These are phyloP conservation scores for Avahi laniger DNA, from an alignment of 2,797 vertebrate genomes.

Conservation along the genomic window DNA sequence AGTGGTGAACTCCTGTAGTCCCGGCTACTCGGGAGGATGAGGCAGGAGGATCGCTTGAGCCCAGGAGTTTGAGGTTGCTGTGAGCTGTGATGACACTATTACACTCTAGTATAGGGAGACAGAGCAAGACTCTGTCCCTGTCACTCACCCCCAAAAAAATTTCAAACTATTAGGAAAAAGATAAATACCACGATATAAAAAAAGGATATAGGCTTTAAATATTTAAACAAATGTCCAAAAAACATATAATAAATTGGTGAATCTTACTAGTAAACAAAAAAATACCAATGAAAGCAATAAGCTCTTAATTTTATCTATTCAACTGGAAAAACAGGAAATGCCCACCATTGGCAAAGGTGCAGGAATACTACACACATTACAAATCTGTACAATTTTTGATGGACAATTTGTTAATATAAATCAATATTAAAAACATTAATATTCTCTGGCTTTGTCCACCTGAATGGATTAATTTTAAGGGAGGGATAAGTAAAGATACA, in stretches of 20 bases:
- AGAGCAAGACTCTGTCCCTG: too few relatives aligned
- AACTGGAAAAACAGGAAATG: not conserved
- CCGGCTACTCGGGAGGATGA: not conserved
- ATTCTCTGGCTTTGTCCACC: not conserved
- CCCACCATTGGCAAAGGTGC: not conserved
- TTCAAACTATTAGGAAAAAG: conserved; percentile 35
- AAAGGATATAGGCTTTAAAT: not conserved
- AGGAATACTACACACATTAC: not conserved
- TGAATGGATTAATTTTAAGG: not conserved
- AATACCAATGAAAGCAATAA: not conserved
- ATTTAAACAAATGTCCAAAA: conserved; percentile 25
- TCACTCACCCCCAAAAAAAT: not conserved
- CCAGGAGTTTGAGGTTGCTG: not conserved
- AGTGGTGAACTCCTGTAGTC: not conserved
- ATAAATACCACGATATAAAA: not conserved
- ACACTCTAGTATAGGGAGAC: too few relatives aligned
- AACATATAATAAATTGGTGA: not conserved
- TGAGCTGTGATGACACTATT: too few relatives aligned
- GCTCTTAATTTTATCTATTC: not conserved
- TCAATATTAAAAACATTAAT: not conserved
- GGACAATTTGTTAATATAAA: not conserved
- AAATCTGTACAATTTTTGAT: not conserved
- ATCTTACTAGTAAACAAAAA: not conserved
- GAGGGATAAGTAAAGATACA: not conserved
- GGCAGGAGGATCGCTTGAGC: not conserved